Base-by-base conservation (phyloP, 2,888 invertebrate species). In the Philonicus albiceps region DNA sequence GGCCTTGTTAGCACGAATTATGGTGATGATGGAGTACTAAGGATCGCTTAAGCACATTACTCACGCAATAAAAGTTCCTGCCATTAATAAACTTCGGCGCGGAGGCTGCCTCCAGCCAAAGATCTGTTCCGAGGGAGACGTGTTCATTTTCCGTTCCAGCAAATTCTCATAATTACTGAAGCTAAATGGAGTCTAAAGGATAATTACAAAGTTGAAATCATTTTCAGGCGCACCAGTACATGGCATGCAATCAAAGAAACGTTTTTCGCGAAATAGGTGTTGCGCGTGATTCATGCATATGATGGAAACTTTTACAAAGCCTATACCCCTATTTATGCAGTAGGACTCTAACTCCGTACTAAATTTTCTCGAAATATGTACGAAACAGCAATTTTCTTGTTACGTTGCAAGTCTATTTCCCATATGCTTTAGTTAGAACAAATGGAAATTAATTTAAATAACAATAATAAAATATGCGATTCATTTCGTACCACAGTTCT, bases 21-120 rank as follows among this genome's bases (percentile, higher is more conserved):
- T 84, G 73, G 43, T n/a, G 73, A 84, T 84, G 84, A 84, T 84
- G 84, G 73, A 72, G 73, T 49, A 73, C 73, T 84, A 84, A 73
- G 73, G 72, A 73, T 84, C 84, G 40, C 37, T 84, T 84, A 73
- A 73, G 27, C 22, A 27, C 84, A 84, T 84, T 40, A 73, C 73
- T 37, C 73, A 84, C 84, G 40, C 84, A 84, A 40, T 40, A 22
- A 43, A 43, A n/a, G 73, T 40, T 72, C 11, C 84, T 13, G 49
- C 31, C 64, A 81, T 81, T 81, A 55, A 81, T 55, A 81, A 81
- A 55, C 49, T 81, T 81, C 49, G 80, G 27, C 49, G 22, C 22
- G 16, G 22, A 76, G 76, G n/a, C 6, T n/a, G 6, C 3, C 11
- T 19, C 5, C 64, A 19, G 64, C 27, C 27, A 11, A 64, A 64